Evolutionary conservation across 2,797 vertebrate species (phyloP), one percentile per base, ranked within the genome.

Genomic region (Girardinus metallicus): DNA sequence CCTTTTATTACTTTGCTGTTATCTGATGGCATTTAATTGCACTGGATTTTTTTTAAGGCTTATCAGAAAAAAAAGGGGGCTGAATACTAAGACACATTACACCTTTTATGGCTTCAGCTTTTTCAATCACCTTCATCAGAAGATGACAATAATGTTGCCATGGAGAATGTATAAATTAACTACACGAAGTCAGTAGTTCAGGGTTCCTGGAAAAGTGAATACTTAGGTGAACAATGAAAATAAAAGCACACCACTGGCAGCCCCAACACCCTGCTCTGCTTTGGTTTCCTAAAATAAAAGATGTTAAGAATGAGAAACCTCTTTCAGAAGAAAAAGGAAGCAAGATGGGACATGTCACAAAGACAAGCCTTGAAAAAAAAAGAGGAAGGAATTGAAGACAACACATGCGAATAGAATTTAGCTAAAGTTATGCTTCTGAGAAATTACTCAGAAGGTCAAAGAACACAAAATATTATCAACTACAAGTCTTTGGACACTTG

Each of bases 311-410:
- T 77, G 76, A 81, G 13, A 83, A 75, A 73, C 71, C 0, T 80
- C 44, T 89, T 91, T 92, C 36, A 85, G 55, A 80, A 91, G 82
- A 93, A 93, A 91, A 2, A 77, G 86, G 88, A 92, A 93, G 89
- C 80, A 84, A 79, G 79, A 81, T 53, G 60, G 57, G 60, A 75
- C 83, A 71, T 68, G 51, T 81, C 79, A 87, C 81, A 84, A 85
- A 92, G 80, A 83, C 53, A 72, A 60, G 62, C 51, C 47, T 75
- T 80, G 0, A 23, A 51, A 55, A 84, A 74, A 87, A 78, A 88
- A 89, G 83, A 86, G 83, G 92, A 93, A 92, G 87, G 79, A 89
- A 74, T 70, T 76, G 34, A 88, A 85, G 77, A 83, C 64, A 79
- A 83, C 77, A 80, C 76, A 82, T 73, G 34, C 79, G 89, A 85